phyloP scores from a whole-genome alignment of 2,888 invertebrate species.

The Dryobota labecula region DNA sequence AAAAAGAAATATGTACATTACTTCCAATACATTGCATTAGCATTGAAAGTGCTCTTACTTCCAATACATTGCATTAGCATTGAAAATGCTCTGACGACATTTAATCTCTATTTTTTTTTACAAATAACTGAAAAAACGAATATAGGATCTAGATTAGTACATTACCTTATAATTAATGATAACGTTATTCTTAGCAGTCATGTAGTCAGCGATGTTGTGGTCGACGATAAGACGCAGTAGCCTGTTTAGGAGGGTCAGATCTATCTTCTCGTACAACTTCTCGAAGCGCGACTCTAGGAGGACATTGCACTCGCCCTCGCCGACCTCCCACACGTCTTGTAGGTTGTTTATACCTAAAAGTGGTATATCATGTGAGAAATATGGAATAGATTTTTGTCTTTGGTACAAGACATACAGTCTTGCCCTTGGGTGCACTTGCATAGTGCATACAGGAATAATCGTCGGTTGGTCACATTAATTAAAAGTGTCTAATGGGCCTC shows the following conservation, averaged over 20 bases:
- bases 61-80: not conserved
- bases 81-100: not conserved
- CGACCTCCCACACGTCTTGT: constrained; percentile 99
- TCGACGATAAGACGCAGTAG: constrained; percentile 99
- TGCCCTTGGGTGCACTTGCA: not conserved
- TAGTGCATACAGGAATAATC: not conserved
- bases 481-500: not conserved
- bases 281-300: constrained; percentile 99
- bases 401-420: too few relatives aligned
- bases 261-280: constrained; percentile 99
- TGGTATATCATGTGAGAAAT: not conserved
- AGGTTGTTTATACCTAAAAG: constrained; percentile 96
- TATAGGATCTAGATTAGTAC: not conserved
- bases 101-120: not conserved
- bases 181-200: constrained; percentile 99
- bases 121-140: too few relatives aligned
- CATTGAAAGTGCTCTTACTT: too few relatives aligned
- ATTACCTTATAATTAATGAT: constrained; percentile 99
- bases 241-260: constrained; percentile 98
- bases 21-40: not conserved
- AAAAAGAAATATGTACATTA: not conserved
- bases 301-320: constrained; percentile 99
- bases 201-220: constrained; percentile 99
- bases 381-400: not conserved
- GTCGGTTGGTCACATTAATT: not conserved